phyloP scores from a whole-genome alignment of 2,113 vertebrate genomes.

The Rhinolophus ferrumequinum region DNA sequence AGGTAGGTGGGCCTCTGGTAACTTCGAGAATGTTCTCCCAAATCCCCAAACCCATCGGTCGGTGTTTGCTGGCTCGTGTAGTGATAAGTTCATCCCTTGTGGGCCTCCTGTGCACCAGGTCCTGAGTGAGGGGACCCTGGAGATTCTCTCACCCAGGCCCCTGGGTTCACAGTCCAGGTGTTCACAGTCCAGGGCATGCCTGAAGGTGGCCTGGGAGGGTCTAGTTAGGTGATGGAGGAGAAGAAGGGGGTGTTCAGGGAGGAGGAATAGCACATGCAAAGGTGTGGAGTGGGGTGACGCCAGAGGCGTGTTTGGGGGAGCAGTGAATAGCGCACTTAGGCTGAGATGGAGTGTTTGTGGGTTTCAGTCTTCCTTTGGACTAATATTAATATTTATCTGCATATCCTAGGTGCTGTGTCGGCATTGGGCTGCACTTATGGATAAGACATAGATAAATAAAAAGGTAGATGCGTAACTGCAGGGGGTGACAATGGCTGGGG shows the following conservation, averaged over 20 bases:
- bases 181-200: background rate
- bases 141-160: background rate
- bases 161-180: background rate
- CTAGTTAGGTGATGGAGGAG: background rate
- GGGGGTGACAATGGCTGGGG: background rate
- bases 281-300: background rate
- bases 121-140: background rate
- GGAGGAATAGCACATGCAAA: no score
- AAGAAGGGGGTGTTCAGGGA: background rate
- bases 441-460: background rate
- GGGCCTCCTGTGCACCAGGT: background rate
- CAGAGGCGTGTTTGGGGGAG: background rate
- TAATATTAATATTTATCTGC: background rate
- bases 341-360: background rate
- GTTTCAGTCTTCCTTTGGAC: background rate
- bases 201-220: background rate
- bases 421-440: background rate
- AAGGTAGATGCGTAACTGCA: no score
- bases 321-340: background rate
- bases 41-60: no score
- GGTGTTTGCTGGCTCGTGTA: background rate
- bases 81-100: background rate
- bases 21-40: background rate
- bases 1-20: fast-evolving
- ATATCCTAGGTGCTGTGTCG: background rate